Percentiles rank a stretch among this genome's conserved stretches.
Evolutionary conservation across 2,113 vertebrate genomes (phyloP).

Genomic region (Hippocampus guttulatus): DNA sequence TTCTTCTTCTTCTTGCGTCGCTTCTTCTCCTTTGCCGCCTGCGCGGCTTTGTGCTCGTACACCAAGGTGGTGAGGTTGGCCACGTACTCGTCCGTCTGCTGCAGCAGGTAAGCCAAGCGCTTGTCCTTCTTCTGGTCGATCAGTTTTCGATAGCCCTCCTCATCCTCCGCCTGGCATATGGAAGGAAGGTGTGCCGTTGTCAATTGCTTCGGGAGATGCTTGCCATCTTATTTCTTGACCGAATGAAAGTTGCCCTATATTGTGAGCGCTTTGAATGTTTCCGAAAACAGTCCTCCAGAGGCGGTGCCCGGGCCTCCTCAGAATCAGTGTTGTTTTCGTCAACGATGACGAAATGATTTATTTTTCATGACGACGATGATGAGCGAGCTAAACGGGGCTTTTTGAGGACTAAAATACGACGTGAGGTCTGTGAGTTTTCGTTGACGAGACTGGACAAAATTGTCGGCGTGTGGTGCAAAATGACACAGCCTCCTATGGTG

Average conservation of each 20-base stretch:
- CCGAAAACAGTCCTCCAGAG: no score
- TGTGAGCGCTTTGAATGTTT: background rate
- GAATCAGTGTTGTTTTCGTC: no score
- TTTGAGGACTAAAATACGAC: no score
- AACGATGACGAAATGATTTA: no score
- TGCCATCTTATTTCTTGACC: background rate
- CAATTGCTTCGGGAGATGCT: background rate
- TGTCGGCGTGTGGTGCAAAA: no score
- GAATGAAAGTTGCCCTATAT: background rate
- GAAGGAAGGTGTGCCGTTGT: background rate
- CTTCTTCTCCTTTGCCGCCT: constrained; percentile 97
- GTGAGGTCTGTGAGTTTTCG: no score
- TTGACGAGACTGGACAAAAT: no score
- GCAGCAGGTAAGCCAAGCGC: constrained; percentile 90
- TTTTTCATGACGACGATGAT: no score
- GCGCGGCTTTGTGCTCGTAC: constrained; percentile 95
- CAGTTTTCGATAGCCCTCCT: constrained; percentile 94
- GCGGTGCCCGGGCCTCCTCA: no score
- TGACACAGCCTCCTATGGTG: no score
- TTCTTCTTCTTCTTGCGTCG: constrained; percentile 89
- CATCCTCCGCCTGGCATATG: constrained; percentile 86
- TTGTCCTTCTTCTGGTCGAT: constrained; percentile 99
- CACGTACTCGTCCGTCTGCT: constrained; percentile 97
- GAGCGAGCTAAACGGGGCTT: no score
- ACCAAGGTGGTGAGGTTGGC: constrained; percentile 96